Evolutionary conservation across 2,888 invertebrate species (phyloP).

Genomic region (Sussaba pulchella): DNA sequence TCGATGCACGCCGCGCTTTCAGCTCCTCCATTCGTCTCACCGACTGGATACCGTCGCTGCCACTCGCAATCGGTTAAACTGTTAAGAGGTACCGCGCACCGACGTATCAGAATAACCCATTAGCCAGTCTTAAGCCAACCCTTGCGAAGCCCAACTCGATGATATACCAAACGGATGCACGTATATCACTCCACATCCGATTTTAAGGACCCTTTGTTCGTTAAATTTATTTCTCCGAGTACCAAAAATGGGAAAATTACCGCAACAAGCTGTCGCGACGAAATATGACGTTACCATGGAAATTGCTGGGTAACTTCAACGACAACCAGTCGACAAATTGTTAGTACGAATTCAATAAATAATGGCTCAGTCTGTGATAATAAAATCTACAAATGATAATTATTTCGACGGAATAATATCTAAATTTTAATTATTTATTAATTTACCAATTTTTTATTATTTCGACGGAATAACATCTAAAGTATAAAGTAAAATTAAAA

Average conservation of each 20-base stretch:
- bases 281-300: too few relatives aligned
- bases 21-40: slow-evolving; percentile 12
- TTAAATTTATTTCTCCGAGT: background rate
- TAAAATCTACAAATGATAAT: too few relatives aligned
- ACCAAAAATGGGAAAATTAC: background rate
- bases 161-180: slow-evolving; percentile 17
- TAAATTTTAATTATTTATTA: too few relatives aligned
- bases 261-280: too few relatives aligned
- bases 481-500: too few relatives aligned
- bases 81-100: slow-evolving; percentile 56
- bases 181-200: background rate
- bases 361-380: too few relatives aligned
- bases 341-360: too few relatives aligned
- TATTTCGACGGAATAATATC: too few relatives aligned
- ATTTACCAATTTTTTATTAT: too few relatives aligned
- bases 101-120: slow-evolving; percentile 51
- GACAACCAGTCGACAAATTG: too few relatives aligned
- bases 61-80: slow-evolving; percentile 62
- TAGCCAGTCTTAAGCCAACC: slow-evolving; percentile 44
- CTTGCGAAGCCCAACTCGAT: slow-evolving; percentile 52
- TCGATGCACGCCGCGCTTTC: slow-evolving; percentile 37
- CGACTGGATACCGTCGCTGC: slow-evolving; percentile 23
- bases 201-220: background rate
- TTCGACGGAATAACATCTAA: too few relatives aligned
- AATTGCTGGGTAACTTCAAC: too few relatives aligned